phyloP scores from a whole-genome alignment of 2,797 vertebrate genomes.

The Myotis daubentonii region DNA sequence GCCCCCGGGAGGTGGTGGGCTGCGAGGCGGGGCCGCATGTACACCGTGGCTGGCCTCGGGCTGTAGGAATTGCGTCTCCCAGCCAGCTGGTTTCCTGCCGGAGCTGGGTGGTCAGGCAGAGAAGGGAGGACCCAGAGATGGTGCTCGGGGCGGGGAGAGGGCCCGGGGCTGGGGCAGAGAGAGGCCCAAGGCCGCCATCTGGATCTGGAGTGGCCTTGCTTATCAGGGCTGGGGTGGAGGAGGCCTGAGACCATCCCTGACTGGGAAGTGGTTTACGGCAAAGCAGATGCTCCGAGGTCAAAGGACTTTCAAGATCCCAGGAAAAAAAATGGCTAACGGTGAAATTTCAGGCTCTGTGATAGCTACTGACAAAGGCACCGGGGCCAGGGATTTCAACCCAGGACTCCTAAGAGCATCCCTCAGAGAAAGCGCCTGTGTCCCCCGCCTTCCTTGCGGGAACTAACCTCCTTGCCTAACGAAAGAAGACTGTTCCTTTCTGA shows the following conservation, averaged over 20 bases:
- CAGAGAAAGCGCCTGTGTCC: too few species aligned
- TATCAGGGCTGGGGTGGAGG: neutral
- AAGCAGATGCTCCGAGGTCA: neutral
- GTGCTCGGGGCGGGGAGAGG: neutral
- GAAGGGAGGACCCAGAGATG: conserved; percentile 40
- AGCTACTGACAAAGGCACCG: neutral
- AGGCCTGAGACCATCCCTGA: neutral
- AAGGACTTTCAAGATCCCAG: neutral
- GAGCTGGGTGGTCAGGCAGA: conserved; percentile 52
- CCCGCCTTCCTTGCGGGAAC: neutral
- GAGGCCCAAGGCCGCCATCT: neutral
- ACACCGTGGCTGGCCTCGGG: neutral
- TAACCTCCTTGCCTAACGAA: neutral
- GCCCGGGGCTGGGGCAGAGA: neutral
- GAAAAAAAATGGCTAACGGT: neutral
- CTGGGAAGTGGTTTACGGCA: neutral
- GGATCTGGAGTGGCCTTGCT: neutral
- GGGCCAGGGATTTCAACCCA: neutral
- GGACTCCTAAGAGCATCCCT: neutral
- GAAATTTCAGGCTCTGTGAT: neutral
- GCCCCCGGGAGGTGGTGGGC: conserved; percentile 59
- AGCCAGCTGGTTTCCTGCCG: conserved; percentile 48
- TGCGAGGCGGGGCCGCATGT: conserved; percentile 1
- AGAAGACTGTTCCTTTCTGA: neutral
- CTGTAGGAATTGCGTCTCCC: neutral